phyloP scores from a whole-genome alignment of 1,140 invertebrate species.

The Drosophila auraria region DNA sequence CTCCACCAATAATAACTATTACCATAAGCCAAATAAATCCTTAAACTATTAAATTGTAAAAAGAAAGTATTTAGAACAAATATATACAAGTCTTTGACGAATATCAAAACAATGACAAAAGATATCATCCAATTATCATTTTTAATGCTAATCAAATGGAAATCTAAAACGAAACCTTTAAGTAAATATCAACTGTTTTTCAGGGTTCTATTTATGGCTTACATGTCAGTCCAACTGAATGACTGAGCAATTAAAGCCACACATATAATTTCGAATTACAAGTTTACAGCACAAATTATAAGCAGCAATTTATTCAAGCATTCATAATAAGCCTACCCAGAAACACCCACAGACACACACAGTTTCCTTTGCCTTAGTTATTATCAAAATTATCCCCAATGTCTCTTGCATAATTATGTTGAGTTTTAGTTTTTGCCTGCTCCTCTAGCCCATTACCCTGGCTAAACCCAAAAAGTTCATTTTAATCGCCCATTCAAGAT shows the following conservation, averaged over 20 bases:
- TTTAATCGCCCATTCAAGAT: constrained; percentile 56
- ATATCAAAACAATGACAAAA: constrained; percentile 18
- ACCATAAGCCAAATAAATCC: no score
- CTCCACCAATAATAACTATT: no score
- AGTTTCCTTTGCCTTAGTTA: constrained; percentile 55
- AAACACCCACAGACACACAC: constrained; percentile 10
- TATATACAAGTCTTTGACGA: neutral
- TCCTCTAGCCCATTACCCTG: constrained; percentile 11
- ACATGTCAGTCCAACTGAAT: constrained; percentile 43
- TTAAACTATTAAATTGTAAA: no score
- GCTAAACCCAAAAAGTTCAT: constrained; percentile 51
- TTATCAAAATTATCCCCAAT: constrained; percentile 51
- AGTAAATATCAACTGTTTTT: constrained; percentile 33
- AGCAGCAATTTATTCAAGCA: constrained; percentile 69
- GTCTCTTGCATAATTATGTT: constrained; percentile 64
- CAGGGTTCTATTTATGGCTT: constrained; percentile 18
- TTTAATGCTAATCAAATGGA: constrained; percentile 38
- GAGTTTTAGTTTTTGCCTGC: constrained; percentile 31
- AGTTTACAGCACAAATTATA: constrained; percentile 62
- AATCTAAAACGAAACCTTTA: constrained; percentile 9
- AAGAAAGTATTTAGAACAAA: no score
- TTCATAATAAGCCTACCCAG: constrained; percentile 53
- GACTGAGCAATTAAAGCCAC: constrained; percentile 58
- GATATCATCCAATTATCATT: constrained; percentile 36
- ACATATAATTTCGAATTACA: constrained; percentile 62